phyloP scores from a whole-genome alignment of 2,797 vertebrate genomes.

The Lutjanus campechanus region DNA sequence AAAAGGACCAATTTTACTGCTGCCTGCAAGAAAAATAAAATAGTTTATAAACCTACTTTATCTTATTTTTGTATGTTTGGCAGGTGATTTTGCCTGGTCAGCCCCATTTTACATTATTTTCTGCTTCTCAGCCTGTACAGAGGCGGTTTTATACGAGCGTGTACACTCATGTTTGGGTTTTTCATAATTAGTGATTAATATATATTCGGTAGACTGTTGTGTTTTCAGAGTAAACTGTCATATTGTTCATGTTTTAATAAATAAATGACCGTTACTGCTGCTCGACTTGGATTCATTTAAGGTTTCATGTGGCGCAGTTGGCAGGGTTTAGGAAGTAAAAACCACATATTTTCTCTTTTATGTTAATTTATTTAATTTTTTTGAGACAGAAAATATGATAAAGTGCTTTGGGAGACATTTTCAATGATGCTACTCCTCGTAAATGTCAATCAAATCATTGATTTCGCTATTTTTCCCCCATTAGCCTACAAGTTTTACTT shows the following conservation, averaged over 20 bases:
- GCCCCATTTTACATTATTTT: constrained; percentile 21
- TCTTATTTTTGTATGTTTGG: constrained; percentile 15
- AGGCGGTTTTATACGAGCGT: constrained; percentile 53
- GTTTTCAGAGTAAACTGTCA: constrained; percentile 81
- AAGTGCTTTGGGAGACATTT: background rate
- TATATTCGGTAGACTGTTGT: constrained; percentile 49
- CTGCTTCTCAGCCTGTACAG: constrained; percentile 9
- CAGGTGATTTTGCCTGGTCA: constrained; percentile 2
- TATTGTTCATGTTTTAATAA: constrained; percentile 68
- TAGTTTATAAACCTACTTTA: background rate
- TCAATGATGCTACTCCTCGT: background rate
- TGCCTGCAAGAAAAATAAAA: no score
- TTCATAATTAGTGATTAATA: constrained; percentile 35
- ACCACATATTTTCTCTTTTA: background rate
- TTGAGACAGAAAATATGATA: background rate
- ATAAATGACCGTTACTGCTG: constrained; percentile 36
- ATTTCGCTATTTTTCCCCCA: background rate
- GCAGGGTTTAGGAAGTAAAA: background rate
- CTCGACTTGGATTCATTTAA: constrained; percentile 14
- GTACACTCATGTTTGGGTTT: constrained; percentile 37
- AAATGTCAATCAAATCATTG: background rate
- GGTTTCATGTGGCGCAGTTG: background rate
- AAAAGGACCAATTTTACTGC: constrained; percentile 2
- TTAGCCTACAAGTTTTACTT: background rate
- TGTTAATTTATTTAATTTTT: background rate